A percentile compares a stretch with the other conserved stretches of the same genome.
These are phyloP conservation scores for Sarcophaga rosellei DNA, from an alignment of 2,888 invertebrate species.

Conservation along the genomic window DNA sequence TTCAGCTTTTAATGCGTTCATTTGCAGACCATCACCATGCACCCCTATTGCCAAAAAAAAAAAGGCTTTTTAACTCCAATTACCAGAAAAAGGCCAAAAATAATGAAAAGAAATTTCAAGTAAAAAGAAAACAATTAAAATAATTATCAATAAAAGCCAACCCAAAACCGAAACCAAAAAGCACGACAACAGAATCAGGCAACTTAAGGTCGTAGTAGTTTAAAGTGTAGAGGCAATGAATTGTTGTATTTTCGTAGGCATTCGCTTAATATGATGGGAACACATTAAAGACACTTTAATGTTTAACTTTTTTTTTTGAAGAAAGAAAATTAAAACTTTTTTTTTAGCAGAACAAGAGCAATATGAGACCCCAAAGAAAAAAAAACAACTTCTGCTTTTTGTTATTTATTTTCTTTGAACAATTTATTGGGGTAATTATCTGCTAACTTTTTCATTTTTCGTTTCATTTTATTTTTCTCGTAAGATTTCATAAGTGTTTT, in stretches of 20 bases:
- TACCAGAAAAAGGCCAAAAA: slow-evolving; percentile 4
- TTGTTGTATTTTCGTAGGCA: not conserved
- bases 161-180: slow-evolving; percentile 7
- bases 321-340: slow-evolving; percentile 67
- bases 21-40: slow-evolving; percentile 63
- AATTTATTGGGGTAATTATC: slow-evolving; percentile 73
- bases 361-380: not conserved
- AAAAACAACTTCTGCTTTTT: slow-evolving; percentile 43
- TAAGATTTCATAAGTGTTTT: slow-evolving; percentile 73
- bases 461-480: slow-evolving; percentile 41
- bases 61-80: slow-evolving; percentile 2
- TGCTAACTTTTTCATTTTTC: slow-evolving; percentile 69
- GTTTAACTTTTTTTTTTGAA: slow-evolving; percentile 67
- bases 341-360: slow-evolving; percentile 26
- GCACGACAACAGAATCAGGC: not conserved
- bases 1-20: slow-evolving; percentile 55
- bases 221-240: not conserved
- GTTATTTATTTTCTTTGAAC: slow-evolving; percentile 57
- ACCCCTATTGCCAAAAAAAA: slow-evolving; percentile 12
- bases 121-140: slow-evolving; percentile 46
- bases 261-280: slow-evolving; percentile 57
- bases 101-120: slow-evolving; percentile 17
- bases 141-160: slow-evolving; percentile 60
- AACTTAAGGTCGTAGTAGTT: not conserved
- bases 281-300: slow-evolving; percentile 78